Evolutionary conservation across 2,113 vertebrate genomes (phyloP).

Genomic region (Chamaea fasciata): DNA sequence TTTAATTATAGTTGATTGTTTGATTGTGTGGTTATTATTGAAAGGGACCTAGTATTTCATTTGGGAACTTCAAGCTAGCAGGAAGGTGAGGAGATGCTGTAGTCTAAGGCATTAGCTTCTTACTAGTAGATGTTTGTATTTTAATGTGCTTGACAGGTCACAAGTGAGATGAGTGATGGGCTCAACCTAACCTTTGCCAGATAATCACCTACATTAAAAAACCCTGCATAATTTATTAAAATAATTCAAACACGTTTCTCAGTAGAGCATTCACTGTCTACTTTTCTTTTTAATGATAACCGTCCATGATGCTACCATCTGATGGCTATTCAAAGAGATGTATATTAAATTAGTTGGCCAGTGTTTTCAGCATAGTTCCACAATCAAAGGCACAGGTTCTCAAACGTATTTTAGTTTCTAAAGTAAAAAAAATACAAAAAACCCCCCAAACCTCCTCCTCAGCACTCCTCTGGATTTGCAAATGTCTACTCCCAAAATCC

Average conservation of each 20-base stretch:
- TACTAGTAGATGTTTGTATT: conserved; percentile 9
- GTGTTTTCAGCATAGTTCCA: neutral
- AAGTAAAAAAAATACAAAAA: too few species aligned
- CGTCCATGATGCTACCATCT: neutral
- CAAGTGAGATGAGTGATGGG: conserved; percentile 52
- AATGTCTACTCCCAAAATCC: neutral
- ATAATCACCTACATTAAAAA: conserved; percentile 53
- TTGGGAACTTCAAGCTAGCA: conserved; percentile 11
- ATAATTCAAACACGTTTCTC: conserved; percentile 17
- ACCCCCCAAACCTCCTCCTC: neutral
- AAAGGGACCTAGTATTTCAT: conserved; percentile 51
- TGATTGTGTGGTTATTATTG: conserved; percentile 45
- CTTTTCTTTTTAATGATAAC: neutral
- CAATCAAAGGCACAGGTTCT: neutral
- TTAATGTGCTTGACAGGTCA: conserved; percentile 26
- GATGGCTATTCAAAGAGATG: neutral
- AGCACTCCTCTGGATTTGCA: neutral
- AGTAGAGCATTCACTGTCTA: neutral
- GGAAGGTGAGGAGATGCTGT: neutral
- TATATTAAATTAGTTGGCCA: neutral
- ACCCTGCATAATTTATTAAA: conserved; percentile 28
- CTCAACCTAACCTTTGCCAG: conserved; percentile 51
- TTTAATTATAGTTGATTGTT: conserved; percentile 10
- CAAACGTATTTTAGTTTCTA: neutral
- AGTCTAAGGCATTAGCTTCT: neutral